phyloP scores from a whole-genome alignment of 2,797 vertebrate species.

The Sebastes elongatus region DNA sequence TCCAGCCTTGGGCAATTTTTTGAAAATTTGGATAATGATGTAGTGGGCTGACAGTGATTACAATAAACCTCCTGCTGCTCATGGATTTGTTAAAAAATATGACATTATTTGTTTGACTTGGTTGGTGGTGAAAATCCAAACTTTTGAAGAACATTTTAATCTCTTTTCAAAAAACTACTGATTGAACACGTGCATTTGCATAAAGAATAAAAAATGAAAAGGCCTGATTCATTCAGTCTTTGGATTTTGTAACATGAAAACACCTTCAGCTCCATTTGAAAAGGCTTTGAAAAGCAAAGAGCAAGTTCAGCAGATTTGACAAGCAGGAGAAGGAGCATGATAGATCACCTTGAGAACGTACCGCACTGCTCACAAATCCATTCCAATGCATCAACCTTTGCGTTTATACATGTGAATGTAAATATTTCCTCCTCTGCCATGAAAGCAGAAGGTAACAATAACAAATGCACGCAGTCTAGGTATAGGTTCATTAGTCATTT shows the following conservation, averaged over 20 bases:
- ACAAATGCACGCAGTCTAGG: slow-evolving; percentile 56
- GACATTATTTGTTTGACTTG: background rate
- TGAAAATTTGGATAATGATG: background rate
- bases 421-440: slow-evolving; percentile 36
- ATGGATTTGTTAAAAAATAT: background rate
- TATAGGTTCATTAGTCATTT: slow-evolving; percentile 49
- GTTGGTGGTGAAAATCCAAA: slow-evolving; percentile 12
- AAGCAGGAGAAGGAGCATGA: slow-evolving; percentile 60
- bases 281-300: slow-evolving; percentile 48
- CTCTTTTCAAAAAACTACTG: background rate
- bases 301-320: slow-evolving; percentile 63
- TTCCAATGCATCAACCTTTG: slow-evolving; percentile 42
- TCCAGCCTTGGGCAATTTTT: background rate
- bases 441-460: slow-evolving; percentile 49
- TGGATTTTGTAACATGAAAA: slow-evolving; percentile 33
- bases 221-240: background rate
- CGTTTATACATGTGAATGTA: slow-evolving; percentile 41
- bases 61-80: slow-evolving; percentile 12
- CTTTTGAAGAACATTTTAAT: slow-evolving; percentile 3
- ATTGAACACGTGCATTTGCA: slow-evolving; percentile 29
- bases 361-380: slow-evolving; percentile 34
- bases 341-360: slow-evolving; percentile 55
- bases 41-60: slow-evolving; percentile 1
- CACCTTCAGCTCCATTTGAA: slow-evolving; percentile 23
- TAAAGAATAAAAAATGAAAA: slow-evolving; percentile 23